Evolutionary conservation across 2,113 vertebrate species (phyloP).

Genomic region (Copsychus sechellarum): DNA sequence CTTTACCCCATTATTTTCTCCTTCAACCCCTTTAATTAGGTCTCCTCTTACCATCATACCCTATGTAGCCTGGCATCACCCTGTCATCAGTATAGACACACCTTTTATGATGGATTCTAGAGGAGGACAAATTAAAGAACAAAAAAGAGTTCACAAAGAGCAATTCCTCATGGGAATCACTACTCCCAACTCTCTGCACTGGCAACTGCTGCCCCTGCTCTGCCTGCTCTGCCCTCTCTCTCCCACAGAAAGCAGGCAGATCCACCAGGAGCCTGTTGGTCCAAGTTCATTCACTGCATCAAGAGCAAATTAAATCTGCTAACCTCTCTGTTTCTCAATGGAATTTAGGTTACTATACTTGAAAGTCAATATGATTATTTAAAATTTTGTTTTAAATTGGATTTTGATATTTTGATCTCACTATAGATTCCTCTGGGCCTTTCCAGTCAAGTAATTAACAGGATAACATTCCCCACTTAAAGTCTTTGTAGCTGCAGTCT

Average conservation of each 20-base stretch:
- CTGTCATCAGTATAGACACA: background rate
- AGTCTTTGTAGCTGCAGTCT: slow-evolving; percentile 30
- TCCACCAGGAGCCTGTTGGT: background rate
- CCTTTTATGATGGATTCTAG: background rate
- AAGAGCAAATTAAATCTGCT: background rate
- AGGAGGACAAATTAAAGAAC: background rate
- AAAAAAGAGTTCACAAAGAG: background rate
- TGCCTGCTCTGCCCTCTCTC: background rate
- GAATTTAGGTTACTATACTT: background rate
- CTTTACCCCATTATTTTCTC: background rate
- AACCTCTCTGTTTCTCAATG: background rate
- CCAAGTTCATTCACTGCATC: background rate
- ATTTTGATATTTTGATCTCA: slow-evolving; percentile 40
- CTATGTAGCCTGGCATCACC: background rate
- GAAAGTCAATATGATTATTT: slow-evolving; percentile 4
- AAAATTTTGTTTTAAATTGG: slow-evolving; percentile 28
- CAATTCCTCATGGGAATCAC: background rate
- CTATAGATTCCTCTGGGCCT: background rate
- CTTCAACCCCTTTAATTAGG: background rate
- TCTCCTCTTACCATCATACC: background rate
- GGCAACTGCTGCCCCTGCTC: background rate
- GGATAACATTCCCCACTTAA: background rate
- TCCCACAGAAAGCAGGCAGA: background rate
- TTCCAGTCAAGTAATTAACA: slow-evolving; percentile 23
- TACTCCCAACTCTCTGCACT: background rate